phyloP scores from a whole-genome alignment of 2,888 invertebrate genomes.

The Heterodera filipjevi region DNA sequence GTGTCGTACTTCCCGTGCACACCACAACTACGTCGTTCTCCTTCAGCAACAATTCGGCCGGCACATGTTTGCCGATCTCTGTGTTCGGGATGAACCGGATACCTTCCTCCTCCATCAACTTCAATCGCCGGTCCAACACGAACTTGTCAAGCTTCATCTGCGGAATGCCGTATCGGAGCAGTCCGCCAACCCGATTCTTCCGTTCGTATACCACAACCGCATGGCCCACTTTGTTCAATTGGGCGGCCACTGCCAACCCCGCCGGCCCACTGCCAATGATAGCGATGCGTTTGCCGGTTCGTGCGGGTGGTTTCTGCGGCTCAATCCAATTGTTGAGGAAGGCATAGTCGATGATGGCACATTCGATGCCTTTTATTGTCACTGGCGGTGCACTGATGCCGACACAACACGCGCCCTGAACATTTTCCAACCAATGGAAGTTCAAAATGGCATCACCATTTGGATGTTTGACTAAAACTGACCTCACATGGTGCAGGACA shows the following conservation, averaged over 20 bases:
- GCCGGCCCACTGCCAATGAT: conserved; percentile 89
- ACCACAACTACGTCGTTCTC: conserved; percentile 85
- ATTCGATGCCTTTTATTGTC: conserved; percentile 98
- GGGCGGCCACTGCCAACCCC: conserved; percentile 88
- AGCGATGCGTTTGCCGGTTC: conserved; percentile 83
- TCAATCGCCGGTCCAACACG: conserved; percentile 82
- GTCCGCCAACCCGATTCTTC: conserved; percentile 90
- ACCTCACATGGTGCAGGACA: conserved; percentile 88
- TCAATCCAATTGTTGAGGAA: conserved; percentile 85
- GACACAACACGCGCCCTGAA: conserved; percentile 86
- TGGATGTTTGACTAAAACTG: not conserved
- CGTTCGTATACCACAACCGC: conserved; percentile 93
- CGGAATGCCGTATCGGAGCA: conserved; percentile 96
- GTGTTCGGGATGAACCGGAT: conserved; percentile 85
- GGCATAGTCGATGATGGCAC: conserved; percentile 95
- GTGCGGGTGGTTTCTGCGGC: conserved; percentile 77
- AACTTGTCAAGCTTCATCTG: conserved; percentile 94
- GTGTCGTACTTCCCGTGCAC: conserved; percentile 75
- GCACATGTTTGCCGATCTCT: conserved; percentile 87
- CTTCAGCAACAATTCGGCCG: conserved; percentile 70
- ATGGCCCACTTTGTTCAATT: conserved; percentile 94
- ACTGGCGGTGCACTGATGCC: conserved; percentile 94
- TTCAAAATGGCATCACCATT: not conserved
- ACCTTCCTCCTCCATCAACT: conserved; percentile 85
- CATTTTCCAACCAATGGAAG: not conserved